phyloP scores from a whole-genome alignment of 35 echinoderm and acorn worm genomes.

The Nesometra sesokonis region DNA sequence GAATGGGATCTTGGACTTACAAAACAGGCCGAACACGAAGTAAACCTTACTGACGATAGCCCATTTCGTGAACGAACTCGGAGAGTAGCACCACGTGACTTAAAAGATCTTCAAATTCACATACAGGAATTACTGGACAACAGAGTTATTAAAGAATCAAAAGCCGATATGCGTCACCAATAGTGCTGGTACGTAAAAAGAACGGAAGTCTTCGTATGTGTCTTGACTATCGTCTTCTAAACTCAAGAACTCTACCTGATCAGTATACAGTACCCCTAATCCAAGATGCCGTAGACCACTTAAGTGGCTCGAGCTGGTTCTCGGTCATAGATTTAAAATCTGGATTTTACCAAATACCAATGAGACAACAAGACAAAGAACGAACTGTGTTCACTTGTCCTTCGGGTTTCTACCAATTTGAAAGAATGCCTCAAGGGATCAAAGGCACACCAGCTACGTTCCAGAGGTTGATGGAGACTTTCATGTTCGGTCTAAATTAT shows the following conservation, averaged over 20 bases:
- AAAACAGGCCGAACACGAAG: constrained; percentile 5
- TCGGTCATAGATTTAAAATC: constrained; percentile 71
- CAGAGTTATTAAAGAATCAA: constrained; percentile 42
- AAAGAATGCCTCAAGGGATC: constrained; percentile 27
- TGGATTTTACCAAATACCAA: constrained; percentile 57
- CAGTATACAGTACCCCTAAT: constrained; percentile 54
- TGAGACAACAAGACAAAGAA: constrained; percentile 46
- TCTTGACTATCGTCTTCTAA: constrained; percentile 51
- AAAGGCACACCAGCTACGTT: background rate
- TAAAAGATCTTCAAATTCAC: constrained; percentile 14
- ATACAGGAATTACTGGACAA: constrained; percentile 22
- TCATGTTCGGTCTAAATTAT: background rate
- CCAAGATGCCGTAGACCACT: constrained; percentile 43
- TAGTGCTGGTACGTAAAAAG: constrained; percentile 60
- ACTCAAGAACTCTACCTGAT: constrained; percentile 40
- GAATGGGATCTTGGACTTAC: constrained; percentile 17
- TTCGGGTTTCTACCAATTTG: constrained; percentile 22
- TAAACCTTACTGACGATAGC: constrained; percentile 33
- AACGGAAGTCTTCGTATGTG: constrained; percentile 45
- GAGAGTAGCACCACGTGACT: constrained; percentile 15
- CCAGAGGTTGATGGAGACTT: constrained; percentile 4
- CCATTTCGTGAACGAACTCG: constrained; percentile 38
- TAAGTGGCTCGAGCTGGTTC: constrained; percentile 44
- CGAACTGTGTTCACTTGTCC: constrained; percentile 49
- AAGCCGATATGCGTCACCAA: constrained; percentile 54